Evolutionary conservation across 2,797 vertebrate species (phyloP).

Genomic region (Pseudocheirus occidentalis): DNA sequence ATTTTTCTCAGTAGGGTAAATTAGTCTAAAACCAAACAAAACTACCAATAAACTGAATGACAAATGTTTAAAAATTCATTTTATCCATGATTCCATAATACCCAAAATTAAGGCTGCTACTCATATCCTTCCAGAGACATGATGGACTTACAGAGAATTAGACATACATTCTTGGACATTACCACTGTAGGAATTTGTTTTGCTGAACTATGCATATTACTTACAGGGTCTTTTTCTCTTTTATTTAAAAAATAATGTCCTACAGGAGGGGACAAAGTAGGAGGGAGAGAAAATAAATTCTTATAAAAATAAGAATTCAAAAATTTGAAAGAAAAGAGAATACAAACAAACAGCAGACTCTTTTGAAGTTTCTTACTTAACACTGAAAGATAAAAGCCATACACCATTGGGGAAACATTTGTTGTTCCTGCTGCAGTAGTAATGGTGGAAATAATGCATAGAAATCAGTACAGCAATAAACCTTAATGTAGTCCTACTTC

Average conservation of each 20-base stretch:
- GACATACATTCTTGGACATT: not conserved
- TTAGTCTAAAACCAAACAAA: not conserved
- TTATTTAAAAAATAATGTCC: not conserved
- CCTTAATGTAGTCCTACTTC: constrained; percentile 10
- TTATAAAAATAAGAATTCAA: not conserved
- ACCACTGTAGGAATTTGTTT: not conserved
- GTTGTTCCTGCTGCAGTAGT: constrained; percentile 14
- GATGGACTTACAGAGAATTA: not conserved
- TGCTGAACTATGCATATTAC: not conserved
- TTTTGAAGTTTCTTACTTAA: not conserved
- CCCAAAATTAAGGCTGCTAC: not conserved
- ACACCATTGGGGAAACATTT: not conserved
- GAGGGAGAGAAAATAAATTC: not conserved
- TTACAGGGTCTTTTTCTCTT: not conserved
- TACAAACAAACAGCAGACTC: not conserved
- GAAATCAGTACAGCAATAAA: constrained; percentile 1
- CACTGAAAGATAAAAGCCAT: not conserved
- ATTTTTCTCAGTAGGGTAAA: not conserved
- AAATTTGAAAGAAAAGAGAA: not conserved
- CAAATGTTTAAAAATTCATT: not conserved
- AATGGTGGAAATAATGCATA: constrained; percentile 18
- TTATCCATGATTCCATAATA: not conserved
- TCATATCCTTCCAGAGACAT: not conserved
- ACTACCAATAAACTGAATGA: not conserved
- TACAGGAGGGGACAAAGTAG: not conserved